Percentiles rank a stretch among this genome's conserved stretches.
phyloP scores from a whole-genome alignment of 2,113 vertebrate species.

The Odocoileus virginianus region DNA sequence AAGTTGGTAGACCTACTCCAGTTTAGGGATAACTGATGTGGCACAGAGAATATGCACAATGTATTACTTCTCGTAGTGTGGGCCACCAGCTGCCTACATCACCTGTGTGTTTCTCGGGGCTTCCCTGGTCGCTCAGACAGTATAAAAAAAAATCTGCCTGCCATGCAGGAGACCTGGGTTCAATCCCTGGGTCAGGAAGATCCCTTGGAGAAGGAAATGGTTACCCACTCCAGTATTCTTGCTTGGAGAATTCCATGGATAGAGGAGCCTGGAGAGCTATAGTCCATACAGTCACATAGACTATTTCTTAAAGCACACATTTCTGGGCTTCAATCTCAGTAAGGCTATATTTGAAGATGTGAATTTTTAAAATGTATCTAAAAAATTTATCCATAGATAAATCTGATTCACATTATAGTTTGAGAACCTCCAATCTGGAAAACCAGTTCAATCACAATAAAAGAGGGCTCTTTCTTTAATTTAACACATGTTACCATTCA shows the following conservation, averaged over 20 bases:
- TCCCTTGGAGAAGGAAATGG: not conserved
- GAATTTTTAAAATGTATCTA: not conserved
- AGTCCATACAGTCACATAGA: not conserved
- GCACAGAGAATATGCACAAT: not conserved
- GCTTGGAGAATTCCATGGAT: not conserved
- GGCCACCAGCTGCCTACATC: not conserved
- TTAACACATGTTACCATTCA: not conserved
- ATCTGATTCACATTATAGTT: not conserved
- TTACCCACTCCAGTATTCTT: not conserved
- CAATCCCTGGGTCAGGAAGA: not conserved
- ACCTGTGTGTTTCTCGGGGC: not conserved
- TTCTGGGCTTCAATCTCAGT: not conserved
- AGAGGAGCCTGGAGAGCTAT: not conserved
- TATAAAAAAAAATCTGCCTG: not conserved
- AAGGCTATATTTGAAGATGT: not conserved
- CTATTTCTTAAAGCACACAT: not conserved
- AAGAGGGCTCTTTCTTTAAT: not conserved
- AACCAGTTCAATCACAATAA: not conserved
- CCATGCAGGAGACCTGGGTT: not conserved
- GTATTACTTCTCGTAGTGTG: not conserved
- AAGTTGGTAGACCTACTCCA: not conserved
- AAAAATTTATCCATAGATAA: not conserved
- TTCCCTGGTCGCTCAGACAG: not conserved
- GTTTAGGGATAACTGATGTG: not conserved
- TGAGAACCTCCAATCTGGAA: not conserved